Base-by-base conservation (phyloP, 1,140 invertebrate genomes). In the Drosophila hydei region DNA sequence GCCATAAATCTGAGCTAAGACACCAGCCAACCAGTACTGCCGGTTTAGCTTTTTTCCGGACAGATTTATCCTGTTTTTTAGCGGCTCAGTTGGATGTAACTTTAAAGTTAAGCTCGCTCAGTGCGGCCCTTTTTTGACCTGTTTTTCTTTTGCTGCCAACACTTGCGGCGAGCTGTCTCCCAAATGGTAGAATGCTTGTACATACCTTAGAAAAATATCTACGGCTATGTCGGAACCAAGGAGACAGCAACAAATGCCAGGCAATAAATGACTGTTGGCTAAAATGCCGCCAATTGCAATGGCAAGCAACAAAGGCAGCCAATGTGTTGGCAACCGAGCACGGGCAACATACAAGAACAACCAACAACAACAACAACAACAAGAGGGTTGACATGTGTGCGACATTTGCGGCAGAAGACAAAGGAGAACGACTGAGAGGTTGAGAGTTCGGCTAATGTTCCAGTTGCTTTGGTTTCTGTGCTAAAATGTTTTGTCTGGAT, bases 381-480 rank as follows among this genome's bases (percentile, higher is more conserved):
- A 51, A 36, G 52, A 60, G 42, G 43, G 70, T 55, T 85, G 83
- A 85, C 81, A 85, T 85, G 63, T 87, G 81, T 77, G 83, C 74
- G 81, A 85, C 80, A 85, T 81, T 72, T 81, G 74, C 70, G 64
- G 77, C 77, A 77, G 77, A 87, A 81, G 72, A 52, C 43, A 51
- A 51, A 68, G 9, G 18, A 52, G 38, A 52, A 70, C 60, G 48
- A 14, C 56, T 30, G 40, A 61, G 18, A 18, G 16, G 40, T 47
- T 56, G 60, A 55, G 42, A 60, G 68, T 60, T 72, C 62, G 58
- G 81, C 81, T 87, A 85, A 81, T 81, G 87, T 89, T 89, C 87
- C 87, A 89, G 71, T 90, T 87, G 81, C 87, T 89, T 87, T 87
- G 73, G 72, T 89, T 90, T 89, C 81, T 89, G 76, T 89, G 87